Conservation (phyloP, 2,797 vertebrate genomes). For the Schizopygopsis malacanthus region DNA sequence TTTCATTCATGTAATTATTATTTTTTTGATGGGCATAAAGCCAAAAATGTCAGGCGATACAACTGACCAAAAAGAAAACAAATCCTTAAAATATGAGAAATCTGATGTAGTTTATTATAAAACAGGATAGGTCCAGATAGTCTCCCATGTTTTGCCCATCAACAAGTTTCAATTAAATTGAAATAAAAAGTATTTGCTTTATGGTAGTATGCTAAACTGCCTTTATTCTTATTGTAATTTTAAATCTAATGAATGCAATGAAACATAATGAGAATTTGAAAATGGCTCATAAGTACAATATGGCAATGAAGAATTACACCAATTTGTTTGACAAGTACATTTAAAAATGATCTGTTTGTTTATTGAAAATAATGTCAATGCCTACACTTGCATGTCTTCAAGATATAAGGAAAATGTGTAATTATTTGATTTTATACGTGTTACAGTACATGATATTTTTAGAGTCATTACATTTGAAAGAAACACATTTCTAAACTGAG, state of each 20-base stretch:
- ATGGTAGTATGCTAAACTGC: neutral
- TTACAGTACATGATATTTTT: neutral
- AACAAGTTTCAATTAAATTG: too few species aligned
- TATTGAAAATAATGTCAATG: too few species aligned
- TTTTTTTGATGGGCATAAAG: neutral
- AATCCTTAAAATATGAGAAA: neutral
- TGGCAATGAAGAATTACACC: too few species aligned
- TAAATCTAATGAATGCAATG: neutral
- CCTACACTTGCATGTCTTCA: neutral
- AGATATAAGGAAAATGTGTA: neutral
- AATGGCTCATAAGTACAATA: neutral
- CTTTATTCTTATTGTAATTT: neutral
- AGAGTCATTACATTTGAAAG: neutral
- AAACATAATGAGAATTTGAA: neutral
- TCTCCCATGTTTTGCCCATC: neutral
- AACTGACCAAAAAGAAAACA: neutral
- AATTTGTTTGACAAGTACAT: too few species aligned
- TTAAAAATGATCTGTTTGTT: too few species aligned
- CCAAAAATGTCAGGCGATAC: neutral
- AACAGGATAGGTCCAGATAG: neutral
- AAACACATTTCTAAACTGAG: constrained; percentile 20
- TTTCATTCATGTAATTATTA: neutral
- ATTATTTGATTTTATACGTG: neutral
- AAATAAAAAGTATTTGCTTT: neutral
- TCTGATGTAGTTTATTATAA: neutral